phyloP scores from a whole-genome alignment of 2,888 invertebrate species.

The Dicyrtomina minuta region DNA sequence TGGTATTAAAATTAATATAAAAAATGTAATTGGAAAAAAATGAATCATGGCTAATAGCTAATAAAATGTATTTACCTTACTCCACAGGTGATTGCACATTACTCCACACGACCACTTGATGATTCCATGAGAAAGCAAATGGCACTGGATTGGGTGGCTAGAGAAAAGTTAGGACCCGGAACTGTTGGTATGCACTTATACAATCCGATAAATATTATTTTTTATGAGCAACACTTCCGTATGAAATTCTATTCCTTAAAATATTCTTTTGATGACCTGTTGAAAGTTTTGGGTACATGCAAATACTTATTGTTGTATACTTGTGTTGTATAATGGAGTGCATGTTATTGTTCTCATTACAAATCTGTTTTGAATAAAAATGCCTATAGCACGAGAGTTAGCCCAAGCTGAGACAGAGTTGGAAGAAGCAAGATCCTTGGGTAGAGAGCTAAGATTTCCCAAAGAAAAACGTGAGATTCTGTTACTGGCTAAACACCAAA shows the following conservation, averaged over 20 bases:
- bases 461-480: constrained; percentile 95
- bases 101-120: constrained; percentile 86
- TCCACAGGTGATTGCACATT: constrained; percentile 73
- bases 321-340: too few species aligned
- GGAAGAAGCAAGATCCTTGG: constrained; percentile 80
- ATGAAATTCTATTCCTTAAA: too few species aligned
- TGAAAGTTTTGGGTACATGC: too few species aligned
- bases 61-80: too few species aligned
- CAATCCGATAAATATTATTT: not conserved
- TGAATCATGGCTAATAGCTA: too few species aligned
- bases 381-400: constrained; percentile 68
- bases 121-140: constrained; percentile 95
- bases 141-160: constrained; percentile 91
- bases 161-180: constrained; percentile 43
- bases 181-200: constrained; percentile 39
- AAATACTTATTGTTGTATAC: too few species aligned
- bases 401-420: constrained; percentile 83
- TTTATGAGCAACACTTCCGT: too few species aligned
- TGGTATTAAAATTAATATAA: too few species aligned
- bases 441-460: constrained; percentile 86
- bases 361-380: not conserved
- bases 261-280: too few species aligned
- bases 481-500: constrained; percentile 82
- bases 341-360: too few species aligned
- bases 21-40: too few species aligned